These are phyloP conservation scores for Grallaria varia DNA, from an alignment of 2,113 vertebrate species.

Conservation along the genomic window DNA sequence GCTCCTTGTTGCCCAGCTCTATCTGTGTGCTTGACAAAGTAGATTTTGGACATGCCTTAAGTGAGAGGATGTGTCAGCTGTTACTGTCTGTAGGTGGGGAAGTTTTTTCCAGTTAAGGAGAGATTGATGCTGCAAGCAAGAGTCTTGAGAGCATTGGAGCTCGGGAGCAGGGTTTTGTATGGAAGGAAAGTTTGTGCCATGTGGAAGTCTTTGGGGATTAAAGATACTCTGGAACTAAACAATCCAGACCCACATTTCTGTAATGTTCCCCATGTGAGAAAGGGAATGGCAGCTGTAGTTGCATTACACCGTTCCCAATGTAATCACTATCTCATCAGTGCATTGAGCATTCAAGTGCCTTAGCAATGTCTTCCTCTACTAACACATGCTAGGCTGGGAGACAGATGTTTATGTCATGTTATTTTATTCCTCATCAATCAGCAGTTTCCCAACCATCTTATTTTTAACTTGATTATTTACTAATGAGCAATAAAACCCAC, in stretches of 20 bases:
- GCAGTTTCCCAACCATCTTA: slow-evolving; percentile 64
- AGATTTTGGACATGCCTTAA: not conserved
- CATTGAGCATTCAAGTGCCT: slow-evolving; percentile 56
- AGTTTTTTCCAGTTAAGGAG: not conserved
- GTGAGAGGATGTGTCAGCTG: not conserved
- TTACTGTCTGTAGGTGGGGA: not conserved
- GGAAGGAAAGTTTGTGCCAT: not conserved
- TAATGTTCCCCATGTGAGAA: not conserved
- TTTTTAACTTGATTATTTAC: slow-evolving; percentile 75
- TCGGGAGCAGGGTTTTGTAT: not conserved
- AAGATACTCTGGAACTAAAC: slow-evolving; percentile 16
- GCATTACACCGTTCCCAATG: not conserved
- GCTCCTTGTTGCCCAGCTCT: not conserved
- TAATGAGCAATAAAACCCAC: slow-evolving; percentile 70
- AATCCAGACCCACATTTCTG: not conserved
- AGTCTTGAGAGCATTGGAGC: not conserved
- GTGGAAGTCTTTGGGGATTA: not conserved
- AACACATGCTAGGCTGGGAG: slow-evolving; percentile 56
- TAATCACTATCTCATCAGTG: slow-evolving; percentile 60
- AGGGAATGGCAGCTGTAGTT: slow-evolving; percentile 26
- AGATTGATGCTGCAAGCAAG: not conserved
- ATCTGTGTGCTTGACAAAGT: not conserved
- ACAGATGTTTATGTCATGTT: slow-evolving; percentile 67
- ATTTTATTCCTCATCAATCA: slow-evolving; percentile 74
- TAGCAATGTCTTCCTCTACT: slow-evolving; percentile 60